Evolutionary conservation across 2,888 invertebrate species (phyloP), one percentile per base, ranked within the genome.

Genomic region (Diadegma fenestrale): DNA sequence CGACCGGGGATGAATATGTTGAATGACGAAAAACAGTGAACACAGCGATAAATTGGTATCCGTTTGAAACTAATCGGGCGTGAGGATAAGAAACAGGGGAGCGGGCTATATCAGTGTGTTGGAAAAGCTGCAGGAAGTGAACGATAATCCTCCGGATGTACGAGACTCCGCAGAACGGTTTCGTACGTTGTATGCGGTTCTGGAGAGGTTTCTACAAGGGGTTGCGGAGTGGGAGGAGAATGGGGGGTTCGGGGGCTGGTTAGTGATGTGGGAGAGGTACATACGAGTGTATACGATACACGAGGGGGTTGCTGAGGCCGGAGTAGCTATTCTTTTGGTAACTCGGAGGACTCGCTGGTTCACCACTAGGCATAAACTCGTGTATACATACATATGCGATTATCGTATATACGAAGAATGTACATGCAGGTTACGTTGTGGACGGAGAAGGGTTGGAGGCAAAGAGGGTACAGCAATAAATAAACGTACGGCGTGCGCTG

Each of bases 401-500:
- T 54, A 78, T 72, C 26, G n/a, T 22, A 63, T 45, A 63, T 33
- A 41, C 54, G 19, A 3, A 41, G 54, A 17, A 26, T 26, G 66
- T 73, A 81, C 68, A 78, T 73, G 66, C 68, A 73, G 81, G 77
- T 84, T 81, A 69, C 48, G 48, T 48, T 79, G 69, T 51, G 54
- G 71, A 37, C 43, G 30, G 8, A 54, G 30, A 43, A 72, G 64
- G 72, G 54, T 41, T 22, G 54, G 71, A 45, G 43, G 73, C 69
- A 68, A 80, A 77, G 77, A 86, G 83, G 85, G 85, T 77, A 73
- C 66, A 89, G 92, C 91, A 91, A 93, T 93, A 93, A 93, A 93
- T 93, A 93, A 92, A 91, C 91, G 91, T 90, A 90, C 89, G 89
- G 89, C 88, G 91, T 90, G 88, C 81, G 88, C 80, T 89, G 91